phyloP scores from a whole-genome alignment of 1,140 invertebrate genomes.

The Drosophila kepulauana region DNA sequence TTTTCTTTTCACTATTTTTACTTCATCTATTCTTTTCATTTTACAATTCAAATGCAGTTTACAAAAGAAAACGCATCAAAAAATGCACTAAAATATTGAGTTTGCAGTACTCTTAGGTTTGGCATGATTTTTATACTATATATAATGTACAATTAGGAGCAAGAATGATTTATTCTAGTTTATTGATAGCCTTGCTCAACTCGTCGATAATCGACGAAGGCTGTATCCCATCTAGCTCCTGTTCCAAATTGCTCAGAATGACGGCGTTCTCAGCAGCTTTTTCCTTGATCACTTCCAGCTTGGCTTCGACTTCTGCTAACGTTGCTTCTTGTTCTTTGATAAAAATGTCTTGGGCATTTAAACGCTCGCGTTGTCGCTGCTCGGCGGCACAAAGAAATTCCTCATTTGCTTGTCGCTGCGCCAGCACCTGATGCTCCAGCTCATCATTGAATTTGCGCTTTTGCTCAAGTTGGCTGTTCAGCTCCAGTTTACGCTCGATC shows the following conservation, averaged over 20 bases:
- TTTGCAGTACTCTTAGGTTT: too few species aligned
- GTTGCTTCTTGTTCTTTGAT: conserved; percentile 36
- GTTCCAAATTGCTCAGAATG: conserved; percentile 11
- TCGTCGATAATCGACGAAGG: conserved; percentile 19
- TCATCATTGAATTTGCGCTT: neutral
- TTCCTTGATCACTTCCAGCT: conserved; percentile 29
- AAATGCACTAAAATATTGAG: too few species aligned
- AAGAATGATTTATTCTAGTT: neutral
- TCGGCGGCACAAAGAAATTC: conserved; percentile 45
- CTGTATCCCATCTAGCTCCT: neutral
- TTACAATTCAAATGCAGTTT: too few species aligned
- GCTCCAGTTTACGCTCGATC: conserved; percentile 10
- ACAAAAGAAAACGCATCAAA: too few species aligned
- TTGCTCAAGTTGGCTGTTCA: conserved; percentile 7
- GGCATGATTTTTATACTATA: too few species aligned
- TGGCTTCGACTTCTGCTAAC: conserved; percentile 27
- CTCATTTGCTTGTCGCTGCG: conserved; percentile 28
- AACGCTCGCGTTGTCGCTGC: conserved; percentile 32
- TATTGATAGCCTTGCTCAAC: neutral
- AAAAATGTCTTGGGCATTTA: conserved; percentile 19
- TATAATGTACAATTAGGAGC: too few species aligned
- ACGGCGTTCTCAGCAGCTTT: neutral
- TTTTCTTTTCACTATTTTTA: too few species aligned
- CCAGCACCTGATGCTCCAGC: neutral
- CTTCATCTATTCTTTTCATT: too few species aligned